Conservation (phyloP, 2,888 invertebrate species). For the Timandra comae region DNA sequence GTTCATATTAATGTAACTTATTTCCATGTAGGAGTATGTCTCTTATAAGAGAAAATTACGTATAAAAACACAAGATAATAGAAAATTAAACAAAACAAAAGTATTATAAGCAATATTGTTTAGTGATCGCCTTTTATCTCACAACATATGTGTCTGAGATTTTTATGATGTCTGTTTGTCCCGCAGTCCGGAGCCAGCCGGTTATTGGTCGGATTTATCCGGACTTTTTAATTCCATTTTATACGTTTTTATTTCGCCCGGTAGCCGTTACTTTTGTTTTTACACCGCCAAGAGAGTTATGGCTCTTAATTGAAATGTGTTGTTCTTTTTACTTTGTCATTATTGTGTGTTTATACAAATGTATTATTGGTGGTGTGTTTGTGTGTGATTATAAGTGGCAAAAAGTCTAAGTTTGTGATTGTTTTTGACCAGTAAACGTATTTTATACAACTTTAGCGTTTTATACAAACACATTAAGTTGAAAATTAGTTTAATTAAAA, state of each 20-base stretch:
- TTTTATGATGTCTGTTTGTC: slow-evolving; percentile 45
- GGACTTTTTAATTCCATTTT: slow-evolving; percentile 36
- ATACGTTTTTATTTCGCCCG: slow-evolving; percentile 34
- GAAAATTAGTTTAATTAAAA: too few relatives aligned
- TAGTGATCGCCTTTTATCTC: slow-evolving; percentile 27
- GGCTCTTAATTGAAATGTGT: slow-evolving; percentile 39
- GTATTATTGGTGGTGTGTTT: background rate
- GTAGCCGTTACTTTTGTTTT: slow-evolving; percentile 26
- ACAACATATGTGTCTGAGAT: slow-evolving; percentile 57
- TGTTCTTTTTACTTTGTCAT: slow-evolving; percentile 16
- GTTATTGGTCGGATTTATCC: slow-evolving; percentile 36
- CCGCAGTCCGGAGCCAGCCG: slow-evolving; percentile 11
- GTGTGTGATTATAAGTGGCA: background rate
- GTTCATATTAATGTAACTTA: background rate
- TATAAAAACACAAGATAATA: background rate
- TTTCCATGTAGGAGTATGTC: background rate
- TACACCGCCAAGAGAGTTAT: slow-evolving; percentile 28
- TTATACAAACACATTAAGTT: too few relatives aligned
- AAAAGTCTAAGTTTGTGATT: too few relatives aligned
- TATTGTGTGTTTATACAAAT: slow-evolving; percentile 6
- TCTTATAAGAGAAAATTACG: background rate
- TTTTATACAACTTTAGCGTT: too few relatives aligned
- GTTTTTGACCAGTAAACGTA: too few relatives aligned
- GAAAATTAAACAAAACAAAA: background rate
- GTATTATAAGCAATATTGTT: background rate